Evolutionary conservation across 2,797 vertebrate genomes (phyloP), one percentile per base, ranked within the genome.

Genomic region (Pseudopleuronectes americanus): DNA sequence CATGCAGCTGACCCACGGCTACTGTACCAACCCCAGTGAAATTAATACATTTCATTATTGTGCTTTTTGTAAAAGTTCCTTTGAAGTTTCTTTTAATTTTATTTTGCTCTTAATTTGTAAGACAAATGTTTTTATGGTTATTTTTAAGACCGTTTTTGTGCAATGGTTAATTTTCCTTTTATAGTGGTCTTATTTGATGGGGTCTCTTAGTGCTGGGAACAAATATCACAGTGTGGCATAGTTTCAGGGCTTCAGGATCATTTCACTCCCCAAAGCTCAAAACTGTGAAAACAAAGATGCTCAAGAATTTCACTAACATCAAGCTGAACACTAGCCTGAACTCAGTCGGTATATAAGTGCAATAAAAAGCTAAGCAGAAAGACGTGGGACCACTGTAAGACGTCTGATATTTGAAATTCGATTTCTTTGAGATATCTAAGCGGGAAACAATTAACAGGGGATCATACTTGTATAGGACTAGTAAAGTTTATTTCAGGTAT

Each of bases 31-130:
- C 54, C 36, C 79, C 64, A 77, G 75, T 89, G 88, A 91, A 84
- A 81, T 81, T 88, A 57, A 72, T 12, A 64, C 80, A 57, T 88
- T 82, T 85, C 43, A 71, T 87, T 77, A 93, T 91, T 88, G 73
- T 95, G 91, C 94, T 95, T 95, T 95, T 95, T 93, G 94, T 95
- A 93, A 95, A 95, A 95, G 93, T 94, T 92, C 38, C 57, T 76
- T 47, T 47, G 49, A 76, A 77, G 23, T 72, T 79, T 83, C 33
- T 69, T 83, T 76, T 68, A 53, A 87, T 83, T 80, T 88, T 75
- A 85, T 87, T 89, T 89, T 92, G 81, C 83, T 92, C 84, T 94
- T 92, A 87, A 87, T 92, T 92, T 87, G 82, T 91, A 91, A 94
- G 92, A 94, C 86, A 81, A 80, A 80, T 83, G 57, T 80, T 87